These are phyloP conservation scores for Polylopha cassiicola DNA, from an alignment of 2,888 invertebrate species.

Conservation along the genomic window DNA sequence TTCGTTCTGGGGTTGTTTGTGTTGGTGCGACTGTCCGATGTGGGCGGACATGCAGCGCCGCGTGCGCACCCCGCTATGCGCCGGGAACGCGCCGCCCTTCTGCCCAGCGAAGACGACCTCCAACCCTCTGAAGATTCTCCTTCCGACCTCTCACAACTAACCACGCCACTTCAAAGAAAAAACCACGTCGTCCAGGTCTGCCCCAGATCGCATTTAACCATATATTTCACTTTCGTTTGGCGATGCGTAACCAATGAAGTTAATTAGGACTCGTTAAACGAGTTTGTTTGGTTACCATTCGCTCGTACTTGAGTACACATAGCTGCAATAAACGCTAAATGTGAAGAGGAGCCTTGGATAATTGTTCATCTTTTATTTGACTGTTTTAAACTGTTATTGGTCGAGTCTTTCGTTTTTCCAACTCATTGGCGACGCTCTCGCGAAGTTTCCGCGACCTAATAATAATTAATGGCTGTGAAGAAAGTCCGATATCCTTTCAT, in stretches of 20 bases:
- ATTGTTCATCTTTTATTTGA: constrained; percentile 40
- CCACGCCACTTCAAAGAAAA: constrained; percentile 13
- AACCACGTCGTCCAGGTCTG: constrained; percentile 28
- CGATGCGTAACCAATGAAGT: constrained; percentile 10
- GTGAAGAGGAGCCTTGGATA: constrained; percentile 31
- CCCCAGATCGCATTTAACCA: too few relatives aligned
- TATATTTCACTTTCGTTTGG: background rate
- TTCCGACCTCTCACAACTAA: background rate
- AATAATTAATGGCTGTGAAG: constrained; percentile 72
- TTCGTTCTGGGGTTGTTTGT: constrained; percentile 37
- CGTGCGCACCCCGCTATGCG: constrained; percentile 17
- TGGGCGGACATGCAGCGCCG: constrained; percentile 23
- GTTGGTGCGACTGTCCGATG: constrained; percentile 33
- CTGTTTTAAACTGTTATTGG: constrained; percentile 59
- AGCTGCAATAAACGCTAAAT: too few relatives aligned
- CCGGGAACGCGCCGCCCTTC: constrained; percentile 22
- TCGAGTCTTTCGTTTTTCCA: constrained; percentile 64
- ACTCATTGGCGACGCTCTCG: constrained; percentile 60
- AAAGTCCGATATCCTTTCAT: constrained; percentile 76
- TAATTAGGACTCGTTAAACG: constrained; percentile 7
- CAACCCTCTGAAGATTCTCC: background rate
- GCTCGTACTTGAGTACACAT: too few relatives aligned
- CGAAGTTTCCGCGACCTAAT: constrained; percentile 65
- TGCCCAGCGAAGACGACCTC: constrained; percentile 2
- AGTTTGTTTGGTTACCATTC: constrained; percentile 1